Percentiles rank a stretch among this genome's conserved stretches.
Evolutionary conservation across 2,888 invertebrate species (phyloP).

Genomic region (Prosopocoilus inquinatus): DNA sequence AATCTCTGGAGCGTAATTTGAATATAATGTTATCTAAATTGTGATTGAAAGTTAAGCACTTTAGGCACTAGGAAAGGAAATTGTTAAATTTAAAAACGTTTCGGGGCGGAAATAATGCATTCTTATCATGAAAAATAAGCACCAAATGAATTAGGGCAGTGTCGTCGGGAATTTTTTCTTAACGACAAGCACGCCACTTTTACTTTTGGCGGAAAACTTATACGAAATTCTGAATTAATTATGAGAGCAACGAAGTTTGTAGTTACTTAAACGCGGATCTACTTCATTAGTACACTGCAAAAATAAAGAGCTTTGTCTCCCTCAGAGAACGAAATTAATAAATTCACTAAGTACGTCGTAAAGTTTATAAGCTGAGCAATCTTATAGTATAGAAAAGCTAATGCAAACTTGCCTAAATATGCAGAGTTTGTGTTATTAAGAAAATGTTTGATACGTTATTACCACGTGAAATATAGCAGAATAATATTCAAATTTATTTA

Average conservation of each 20-base stretch:
- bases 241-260: slow-evolving; percentile 15
- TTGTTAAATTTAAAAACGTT: slow-evolving; percentile 18
- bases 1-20: slow-evolving; percentile 34
- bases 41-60: slow-evolving; percentile 18
- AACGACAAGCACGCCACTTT: neutral
- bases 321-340: slow-evolving; percentile 35
- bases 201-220: slow-evolving; percentile 15
- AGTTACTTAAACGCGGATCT: slow-evolving; percentile 20
- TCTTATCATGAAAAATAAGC: no score
- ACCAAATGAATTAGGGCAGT: no score
- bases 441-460: neutral
- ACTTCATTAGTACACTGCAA: slow-evolving; percentile 24
- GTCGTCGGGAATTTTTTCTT: no score
- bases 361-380: slow-evolving; percentile 32
- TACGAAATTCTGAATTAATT: slow-evolving; percentile 20
- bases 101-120: neutral
- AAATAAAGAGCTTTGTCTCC: slow-evolving; percentile 30
- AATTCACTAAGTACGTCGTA: slow-evolving; percentile 33
- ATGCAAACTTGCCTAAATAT: slow-evolving; percentile 14
- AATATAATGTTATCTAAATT: slow-evolving; percentile 41
- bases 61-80: slow-evolving; percentile 25
- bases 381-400: slow-evolving; percentile 23
- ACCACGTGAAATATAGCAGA: no score
- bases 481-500: no score
- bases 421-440: neutral